A percentile compares a stretch with the other conserved stretches of the same genome.
Evolutionary conservation across 2,888 invertebrate genomes (phyloP).

Genomic region (Neuroscelio doddi): DNA sequence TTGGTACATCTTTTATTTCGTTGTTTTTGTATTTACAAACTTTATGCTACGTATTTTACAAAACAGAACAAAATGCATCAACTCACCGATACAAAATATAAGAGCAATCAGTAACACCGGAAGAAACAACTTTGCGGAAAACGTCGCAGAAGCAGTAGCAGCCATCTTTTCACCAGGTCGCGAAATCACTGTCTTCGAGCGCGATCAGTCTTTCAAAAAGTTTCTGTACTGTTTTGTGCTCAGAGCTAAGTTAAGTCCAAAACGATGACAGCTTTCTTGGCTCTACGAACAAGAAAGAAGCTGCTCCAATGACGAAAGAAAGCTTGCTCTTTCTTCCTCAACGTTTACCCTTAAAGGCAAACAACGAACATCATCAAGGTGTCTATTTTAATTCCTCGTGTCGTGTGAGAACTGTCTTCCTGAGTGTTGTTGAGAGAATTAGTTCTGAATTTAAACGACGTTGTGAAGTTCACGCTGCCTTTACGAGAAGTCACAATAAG

Average conservation of each 20-base stretch:
- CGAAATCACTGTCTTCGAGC: constrained; percentile 5
- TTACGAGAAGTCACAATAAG: no score
- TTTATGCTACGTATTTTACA: no score
- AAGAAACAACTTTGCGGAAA: constrained; percentile 51
- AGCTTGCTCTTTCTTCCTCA: not conserved
- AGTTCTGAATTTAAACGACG: no score
- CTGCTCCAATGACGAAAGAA: not conserved
- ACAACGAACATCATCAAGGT: not conserved
- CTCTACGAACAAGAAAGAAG: not conserved
- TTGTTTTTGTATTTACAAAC: no score
- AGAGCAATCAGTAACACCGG: constrained; percentile 55
- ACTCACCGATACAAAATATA: constrained; percentile 61
- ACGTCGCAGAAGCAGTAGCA: constrained; percentile 40
- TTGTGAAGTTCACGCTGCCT: no score
- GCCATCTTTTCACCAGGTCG: constrained; percentile 38
- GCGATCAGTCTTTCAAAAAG: constrained; percentile 8
- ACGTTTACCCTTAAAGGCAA: not conserved
- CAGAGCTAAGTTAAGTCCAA: not conserved
- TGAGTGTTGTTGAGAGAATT: no score
- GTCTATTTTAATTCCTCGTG: no score
- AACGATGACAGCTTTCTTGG: no score
- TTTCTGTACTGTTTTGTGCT: constrained; percentile 18
- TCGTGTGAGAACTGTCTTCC: not conserved
- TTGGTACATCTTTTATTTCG: no score
- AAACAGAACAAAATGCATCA: no score